A percentile compares a stretch with the other conserved stretches of the same genome.
phyloP scores from a whole-genome alignment of 2,888 invertebrate genomes.

The Nomada ferruginata region DNA sequence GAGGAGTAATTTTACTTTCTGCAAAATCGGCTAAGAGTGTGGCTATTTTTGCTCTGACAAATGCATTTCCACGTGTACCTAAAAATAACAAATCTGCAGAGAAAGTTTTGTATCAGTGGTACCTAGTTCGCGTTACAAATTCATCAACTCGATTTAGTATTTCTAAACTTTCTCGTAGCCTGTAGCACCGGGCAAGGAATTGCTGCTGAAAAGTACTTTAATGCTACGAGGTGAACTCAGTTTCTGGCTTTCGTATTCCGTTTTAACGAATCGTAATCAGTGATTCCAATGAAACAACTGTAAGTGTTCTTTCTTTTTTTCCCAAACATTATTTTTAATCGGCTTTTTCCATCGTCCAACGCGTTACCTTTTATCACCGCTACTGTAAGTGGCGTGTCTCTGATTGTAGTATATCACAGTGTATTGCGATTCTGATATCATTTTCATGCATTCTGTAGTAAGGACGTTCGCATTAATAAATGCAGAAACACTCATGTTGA shows the following conservation, averaged over 20 bases:
- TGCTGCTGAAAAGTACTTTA: conserved; percentile 5
- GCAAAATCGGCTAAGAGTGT: background rate
- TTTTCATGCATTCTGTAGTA: background rate
- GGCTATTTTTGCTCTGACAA: background rate
- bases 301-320: background rate
- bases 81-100: background rate
- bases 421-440: no score
- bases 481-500: background rate
- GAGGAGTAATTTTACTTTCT: background rate
- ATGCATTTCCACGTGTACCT: background rate
- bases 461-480: no score
- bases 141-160: conserved; percentile 2
- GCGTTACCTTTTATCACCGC: no score
- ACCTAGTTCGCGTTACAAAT: conserved; percentile 1
- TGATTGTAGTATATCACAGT: no score
- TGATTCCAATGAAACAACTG: background rate
- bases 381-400: no score
- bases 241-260: background rate
- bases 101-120: background rate
- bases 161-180: background rate
- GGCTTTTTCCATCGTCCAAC: no score
- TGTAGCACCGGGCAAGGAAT: background rate
- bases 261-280: no score
- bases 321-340: no score
- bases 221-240: background rate